Evolutionary conservation across 1,140 invertebrate genomes (phyloP).

Genomic region (Ostrea edulis): DNA sequence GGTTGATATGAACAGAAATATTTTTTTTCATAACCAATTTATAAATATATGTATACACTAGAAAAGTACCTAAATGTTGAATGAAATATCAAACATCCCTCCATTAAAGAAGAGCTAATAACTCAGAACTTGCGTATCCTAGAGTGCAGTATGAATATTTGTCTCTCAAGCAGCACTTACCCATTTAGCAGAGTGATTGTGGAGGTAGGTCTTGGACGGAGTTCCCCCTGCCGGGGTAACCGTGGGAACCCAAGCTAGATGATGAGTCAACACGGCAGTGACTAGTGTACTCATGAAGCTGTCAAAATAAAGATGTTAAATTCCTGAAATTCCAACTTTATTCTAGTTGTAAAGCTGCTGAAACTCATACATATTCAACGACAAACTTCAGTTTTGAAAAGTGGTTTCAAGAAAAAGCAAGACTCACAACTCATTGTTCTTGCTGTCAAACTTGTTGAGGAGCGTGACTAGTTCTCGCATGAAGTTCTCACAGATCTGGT

Average conservation of each 20-base stretch:
- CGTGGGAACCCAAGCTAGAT: constrained; percentile 93
- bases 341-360: neutral
- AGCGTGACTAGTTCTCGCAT: constrained; percentile 77
- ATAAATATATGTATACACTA: too few species aligned
- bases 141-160: neutral
- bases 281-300: constrained; percentile 94
- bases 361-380: neutral
- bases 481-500: constrained; percentile 77
- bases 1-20: too few species aligned
- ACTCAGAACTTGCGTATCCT: too few species aligned
- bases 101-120: too few species aligned
- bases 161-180: constrained; percentile 60
- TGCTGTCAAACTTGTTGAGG: constrained; percentile 84
- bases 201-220: constrained; percentile 74
- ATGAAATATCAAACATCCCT: too few species aligned
- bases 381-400: neutral
- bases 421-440: constrained; percentile 91
- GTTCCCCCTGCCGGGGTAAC: constrained; percentile 81
- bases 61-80: too few species aligned
- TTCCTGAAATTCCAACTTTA: neutral
- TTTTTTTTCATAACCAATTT: too few species aligned
- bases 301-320: constrained; percentile 74
- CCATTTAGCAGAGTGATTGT: constrained; percentile 80
- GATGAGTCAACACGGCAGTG: constrained; percentile 92
- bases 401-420: neutral